These are phyloP conservation scores for Acheta domesticus DNA, from an alignment of 2,888 invertebrate species.

Conservation along the genomic window DNA sequence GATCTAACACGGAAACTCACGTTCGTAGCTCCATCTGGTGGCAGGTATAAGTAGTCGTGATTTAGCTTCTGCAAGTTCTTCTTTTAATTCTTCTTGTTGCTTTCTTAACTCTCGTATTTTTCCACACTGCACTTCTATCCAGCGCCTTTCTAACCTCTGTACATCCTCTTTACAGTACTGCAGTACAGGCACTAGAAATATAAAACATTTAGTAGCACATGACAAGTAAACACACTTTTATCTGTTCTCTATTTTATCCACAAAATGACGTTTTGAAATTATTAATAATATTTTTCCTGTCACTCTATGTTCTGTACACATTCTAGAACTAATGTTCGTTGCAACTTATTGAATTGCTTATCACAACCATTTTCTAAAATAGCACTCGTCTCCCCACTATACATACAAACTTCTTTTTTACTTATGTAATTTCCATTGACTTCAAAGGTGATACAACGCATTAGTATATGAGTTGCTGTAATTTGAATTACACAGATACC, in stretches of 20 bases:
- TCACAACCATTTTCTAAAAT: no score
- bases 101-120: constrained; percentile 40
- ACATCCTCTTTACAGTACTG: constrained; percentile 53
- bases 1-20: constrained; percentile 45
- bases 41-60: constrained; percentile 53
- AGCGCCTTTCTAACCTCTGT: constrained; percentile 50
- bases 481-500: no score
- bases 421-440: no score
- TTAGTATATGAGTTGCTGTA: no score
- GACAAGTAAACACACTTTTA: background rate
- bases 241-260: background rate
- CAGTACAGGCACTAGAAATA: constrained; percentile 40
- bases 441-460: no score
- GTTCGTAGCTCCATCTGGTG: constrained; percentile 55
- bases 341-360: no score
- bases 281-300: background rate
- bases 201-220: background rate
- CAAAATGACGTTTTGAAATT: background rate
- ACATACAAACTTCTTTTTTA: no score
- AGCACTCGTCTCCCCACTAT: no score
- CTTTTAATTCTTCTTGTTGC: constrained; percentile 51
- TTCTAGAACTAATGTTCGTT: no score
- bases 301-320: background rate
- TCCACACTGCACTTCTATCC: constrained; percentile 40
- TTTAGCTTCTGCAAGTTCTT: constrained; percentile 53